A percentile compares a stretch with the other conserved stretches of the same genome.
Evolutionary conservation across 2,888 invertebrate species (phyloP).

Genomic region (Cataglyphis cursor): DNA sequence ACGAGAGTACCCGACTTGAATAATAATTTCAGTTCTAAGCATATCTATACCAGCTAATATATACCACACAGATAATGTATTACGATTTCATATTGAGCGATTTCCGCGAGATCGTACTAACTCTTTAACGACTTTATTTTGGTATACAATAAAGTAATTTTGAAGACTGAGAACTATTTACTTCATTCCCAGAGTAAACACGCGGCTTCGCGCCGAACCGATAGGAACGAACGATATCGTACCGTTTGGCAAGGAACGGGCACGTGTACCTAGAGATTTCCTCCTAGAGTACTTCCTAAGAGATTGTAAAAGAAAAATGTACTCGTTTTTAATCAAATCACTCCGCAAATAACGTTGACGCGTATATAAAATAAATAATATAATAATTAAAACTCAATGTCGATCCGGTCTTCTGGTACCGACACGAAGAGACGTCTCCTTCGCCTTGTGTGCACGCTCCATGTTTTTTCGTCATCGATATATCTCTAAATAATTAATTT

Average conservation of each 20-base stretch:
- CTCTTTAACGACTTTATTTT: conserved; percentile 73
- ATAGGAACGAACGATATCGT: conserved; percentile 40
- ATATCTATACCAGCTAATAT: conserved; percentile 51
- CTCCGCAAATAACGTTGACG: conserved; percentile 41
- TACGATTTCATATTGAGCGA: conserved; percentile 70
- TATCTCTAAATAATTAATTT: conserved; percentile 46
- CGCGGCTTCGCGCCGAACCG: conserved; percentile 46
- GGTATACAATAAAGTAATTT: conserved; percentile 71
- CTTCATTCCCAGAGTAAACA: conserved; percentile 60
- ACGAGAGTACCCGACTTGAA: conserved; percentile 46
- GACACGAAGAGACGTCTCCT: conserved; percentile 47
- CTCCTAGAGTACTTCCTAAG: conserved; percentile 57
- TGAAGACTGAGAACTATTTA: conserved; percentile 72
- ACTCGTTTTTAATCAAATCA: conserved; percentile 53
- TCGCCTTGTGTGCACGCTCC: conserved; percentile 57
- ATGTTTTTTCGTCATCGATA: conserved; percentile 43
- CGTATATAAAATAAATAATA: conserved; percentile 17
- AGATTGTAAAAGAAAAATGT: conserved; percentile 49
- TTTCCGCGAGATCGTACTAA: conserved; percentile 70
- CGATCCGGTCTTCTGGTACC: conserved; percentile 44
- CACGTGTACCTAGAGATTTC: conserved; percentile 56
- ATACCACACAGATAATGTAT: conserved; percentile 55
- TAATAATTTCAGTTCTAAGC: conserved; percentile 59
- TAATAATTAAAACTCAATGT: conserved; percentile 37
- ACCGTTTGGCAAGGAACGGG: conserved; percentile 45